Evolutionary conservation across 1,140 invertebrate species (phyloP).

Genomic region (Scaptomyza montana): DNA sequence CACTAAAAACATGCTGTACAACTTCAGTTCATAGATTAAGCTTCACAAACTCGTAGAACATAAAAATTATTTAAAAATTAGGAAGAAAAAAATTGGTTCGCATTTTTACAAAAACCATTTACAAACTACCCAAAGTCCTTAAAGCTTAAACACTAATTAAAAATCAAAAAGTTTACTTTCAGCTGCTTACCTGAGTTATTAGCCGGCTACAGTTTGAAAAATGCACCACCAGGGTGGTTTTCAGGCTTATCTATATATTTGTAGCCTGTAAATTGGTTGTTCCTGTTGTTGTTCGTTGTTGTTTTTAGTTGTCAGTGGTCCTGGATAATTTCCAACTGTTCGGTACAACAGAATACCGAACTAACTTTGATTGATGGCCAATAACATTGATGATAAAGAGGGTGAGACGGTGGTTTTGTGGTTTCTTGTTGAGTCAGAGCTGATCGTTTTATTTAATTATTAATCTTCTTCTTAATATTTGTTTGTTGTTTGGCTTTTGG

Average conservation of each 20-base stretch:
- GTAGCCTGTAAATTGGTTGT: slow-evolving; percentile 8
- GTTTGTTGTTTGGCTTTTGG: neutral
- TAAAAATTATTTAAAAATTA: too few relatives aligned
- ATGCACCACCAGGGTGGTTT: slow-evolving; percentile 39
- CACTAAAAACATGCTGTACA: too few relatives aligned
- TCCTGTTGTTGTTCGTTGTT: slow-evolving; percentile 4
- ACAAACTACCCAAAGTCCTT: too few relatives aligned
- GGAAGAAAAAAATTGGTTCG: too few relatives aligned
- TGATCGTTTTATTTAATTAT: slow-evolving; percentile 18
- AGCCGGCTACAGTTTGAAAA: slow-evolving; percentile 69
- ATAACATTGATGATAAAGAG: slow-evolving; percentile 15
- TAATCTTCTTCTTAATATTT: slow-evolving; percentile 18
- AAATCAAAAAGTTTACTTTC: too few relatives aligned
- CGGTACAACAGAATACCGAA: neutral
- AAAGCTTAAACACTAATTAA: too few relatives aligned
- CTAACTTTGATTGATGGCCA: neutral
- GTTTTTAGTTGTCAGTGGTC: neutral
- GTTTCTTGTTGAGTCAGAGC: too few relatives aligned
- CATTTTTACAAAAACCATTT: too few relatives aligned
- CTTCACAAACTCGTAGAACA: too few relatives aligned
- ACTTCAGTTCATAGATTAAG: too few relatives aligned
- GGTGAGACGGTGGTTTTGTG: neutral
- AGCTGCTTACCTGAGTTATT: slow-evolving; percentile 64
- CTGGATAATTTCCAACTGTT: neutral
- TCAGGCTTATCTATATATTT: slow-evolving; percentile 8